Evolutionary conservation across 2,888 invertebrate species (phyloP).

Genomic region (Papilio demoleus): DNA sequence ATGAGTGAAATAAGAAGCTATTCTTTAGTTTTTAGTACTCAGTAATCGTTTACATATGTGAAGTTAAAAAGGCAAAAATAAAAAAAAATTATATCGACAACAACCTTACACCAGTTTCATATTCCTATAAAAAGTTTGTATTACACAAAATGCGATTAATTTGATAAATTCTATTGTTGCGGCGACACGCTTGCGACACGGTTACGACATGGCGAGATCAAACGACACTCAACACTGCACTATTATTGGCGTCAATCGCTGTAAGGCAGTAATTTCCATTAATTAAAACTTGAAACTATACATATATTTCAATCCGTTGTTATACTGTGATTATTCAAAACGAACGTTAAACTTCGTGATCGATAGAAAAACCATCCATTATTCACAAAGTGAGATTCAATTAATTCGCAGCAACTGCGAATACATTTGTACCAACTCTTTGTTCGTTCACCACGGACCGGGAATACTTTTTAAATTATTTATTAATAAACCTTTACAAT

Average conservation of each 20-base stretch:
- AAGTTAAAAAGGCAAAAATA: neutral
- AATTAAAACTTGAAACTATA: conserved; percentile 3
- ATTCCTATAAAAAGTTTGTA: conserved; percentile 46
- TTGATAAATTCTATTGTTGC: conserved; percentile 47
- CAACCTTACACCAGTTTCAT: conserved; percentile 49
- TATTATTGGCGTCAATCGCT: conserved; percentile 21
- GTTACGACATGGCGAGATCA: conserved; percentile 38
- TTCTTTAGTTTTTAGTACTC: neutral
- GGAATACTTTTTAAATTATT: neutral
- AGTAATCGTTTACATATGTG: neutral
- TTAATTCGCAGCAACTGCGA: neutral
- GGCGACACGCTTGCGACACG: conserved; percentile 46
- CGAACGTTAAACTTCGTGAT: neutral
- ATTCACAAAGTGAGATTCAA: neutral
- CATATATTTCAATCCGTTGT: neutral
- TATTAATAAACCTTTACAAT: neutral
- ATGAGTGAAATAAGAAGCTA: neutral
- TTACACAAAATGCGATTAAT: conserved; percentile 49
- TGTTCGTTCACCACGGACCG: neutral
- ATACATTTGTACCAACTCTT: neutral
- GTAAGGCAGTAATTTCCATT: conserved; percentile 1
- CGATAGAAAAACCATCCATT: neutral
- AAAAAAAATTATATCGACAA: neutral
- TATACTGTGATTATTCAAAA: neutral
- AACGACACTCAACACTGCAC: conserved; percentile 20